Evolutionary conservation across 53 echinoderm and acorn worm genomes (phyloP).

Genomic region (Crossaster papposus): DNA sequence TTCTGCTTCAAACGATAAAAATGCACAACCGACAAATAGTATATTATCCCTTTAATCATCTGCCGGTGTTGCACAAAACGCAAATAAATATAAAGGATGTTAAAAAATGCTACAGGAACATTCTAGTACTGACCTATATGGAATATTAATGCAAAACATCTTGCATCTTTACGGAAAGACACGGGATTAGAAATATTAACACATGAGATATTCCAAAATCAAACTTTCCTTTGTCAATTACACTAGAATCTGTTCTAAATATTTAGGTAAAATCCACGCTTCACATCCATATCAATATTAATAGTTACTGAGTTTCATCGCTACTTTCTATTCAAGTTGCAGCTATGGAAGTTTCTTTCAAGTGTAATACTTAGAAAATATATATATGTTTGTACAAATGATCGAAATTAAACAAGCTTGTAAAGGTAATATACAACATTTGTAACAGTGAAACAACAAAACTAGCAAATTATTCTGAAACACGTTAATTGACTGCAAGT

Average conservation of each 20-base stretch:
- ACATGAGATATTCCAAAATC: neutral
- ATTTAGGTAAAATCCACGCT: neutral
- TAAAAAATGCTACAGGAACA: neutral
- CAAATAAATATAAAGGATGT: neutral
- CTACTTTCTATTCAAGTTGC: neutral
- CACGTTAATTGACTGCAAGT: no score
- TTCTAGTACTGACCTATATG: slow-evolving; percentile 29
- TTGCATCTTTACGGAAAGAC: slow-evolving; percentile 51
- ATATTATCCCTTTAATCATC: no score
- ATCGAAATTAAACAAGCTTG: no score
- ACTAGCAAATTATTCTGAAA: no score
- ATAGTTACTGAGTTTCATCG: neutral
- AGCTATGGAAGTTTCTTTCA: no score
- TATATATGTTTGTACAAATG: no score
- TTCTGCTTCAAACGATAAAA: no score
- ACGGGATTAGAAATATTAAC: neutral
- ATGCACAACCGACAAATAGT: no score
- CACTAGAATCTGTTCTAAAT: neutral
- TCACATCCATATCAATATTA: neutral
- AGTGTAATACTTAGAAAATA: no score
- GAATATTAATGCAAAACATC: slow-evolving; percentile 27
- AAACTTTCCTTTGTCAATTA: slow-evolving; percentile 23
- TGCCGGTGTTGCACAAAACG: neutral
- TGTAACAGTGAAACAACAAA: no score
- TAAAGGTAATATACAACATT: no score